Conservation (phyloP, 2,113 vertebrate genomes). For the Xiphophorus maculatus region DNA sequence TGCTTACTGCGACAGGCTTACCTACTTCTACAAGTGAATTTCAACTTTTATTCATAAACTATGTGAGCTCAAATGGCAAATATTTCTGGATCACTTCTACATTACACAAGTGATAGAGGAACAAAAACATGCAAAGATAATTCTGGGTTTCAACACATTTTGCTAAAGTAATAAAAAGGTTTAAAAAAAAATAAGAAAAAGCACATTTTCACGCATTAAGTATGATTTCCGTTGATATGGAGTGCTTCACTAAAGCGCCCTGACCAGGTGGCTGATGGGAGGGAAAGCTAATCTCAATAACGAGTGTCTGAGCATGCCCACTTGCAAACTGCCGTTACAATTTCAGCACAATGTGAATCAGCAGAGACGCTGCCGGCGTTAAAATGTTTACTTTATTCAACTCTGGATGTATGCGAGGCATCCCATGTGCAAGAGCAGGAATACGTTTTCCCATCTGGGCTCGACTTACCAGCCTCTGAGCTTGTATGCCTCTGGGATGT, state of each 20-base stretch:
- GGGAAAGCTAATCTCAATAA: conserved; percentile 69
- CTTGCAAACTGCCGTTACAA: conserved; percentile 36
- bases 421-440: not conserved
- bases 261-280: conserved; percentile 53
- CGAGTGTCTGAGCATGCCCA: conserved; percentile 59
- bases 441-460: conserved; percentile 2
- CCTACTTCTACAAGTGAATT: too few relatives aligned
- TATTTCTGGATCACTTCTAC: conserved; percentile 1
- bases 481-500: conserved; percentile 94
- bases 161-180: conserved; percentile 39
- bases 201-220: conserved; percentile 57
- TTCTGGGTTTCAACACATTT: conserved; percentile 47
- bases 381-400: conserved; percentile 3
- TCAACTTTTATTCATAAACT: not conserved
- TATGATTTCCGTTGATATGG: conserved; percentile 68
- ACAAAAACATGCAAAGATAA: conserved; percentile 35
- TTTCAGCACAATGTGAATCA: conserved; percentile 22
- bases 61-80: not conserved
- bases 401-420: conserved; percentile 1
- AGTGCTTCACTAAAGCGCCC: conserved; percentile 45
- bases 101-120: conserved; percentile 1
- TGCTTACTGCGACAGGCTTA: too few relatives aligned
- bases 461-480: conserved; percentile 91
- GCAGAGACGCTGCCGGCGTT: not conserved
- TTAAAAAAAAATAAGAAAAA: conserved; percentile 9